Evolutionary conservation across 2,888 invertebrate genomes (phyloP).

Genomic region (Dryobotodes eremita): DNA sequence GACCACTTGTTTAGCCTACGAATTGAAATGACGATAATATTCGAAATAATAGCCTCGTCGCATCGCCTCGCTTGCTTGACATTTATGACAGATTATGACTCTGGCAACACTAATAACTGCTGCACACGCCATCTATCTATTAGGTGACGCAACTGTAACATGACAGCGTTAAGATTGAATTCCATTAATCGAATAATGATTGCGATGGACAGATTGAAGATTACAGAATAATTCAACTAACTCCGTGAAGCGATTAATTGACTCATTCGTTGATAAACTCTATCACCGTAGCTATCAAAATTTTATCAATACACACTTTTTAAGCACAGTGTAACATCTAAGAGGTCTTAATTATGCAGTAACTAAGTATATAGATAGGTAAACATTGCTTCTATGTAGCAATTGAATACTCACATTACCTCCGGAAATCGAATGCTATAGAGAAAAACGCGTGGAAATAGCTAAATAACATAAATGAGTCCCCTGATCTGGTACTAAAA

Average conservation of each 20-base stretch:
- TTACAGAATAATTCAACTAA: slow-evolving; percentile 69
- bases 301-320: slow-evolving; percentile 29
- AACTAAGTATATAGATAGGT: background rate
- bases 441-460: slow-evolving; percentile 65
- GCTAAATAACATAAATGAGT: slow-evolving; percentile 63
- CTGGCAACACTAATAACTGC: slow-evolving; percentile 85
- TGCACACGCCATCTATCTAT: slow-evolving; percentile 88
- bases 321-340: background rate
- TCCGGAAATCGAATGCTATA: slow-evolving; percentile 66
- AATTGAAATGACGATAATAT: slow-evolving; percentile 85
- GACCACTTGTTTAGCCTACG: slow-evolving; percentile 81
- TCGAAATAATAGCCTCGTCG: slow-evolving; percentile 82
- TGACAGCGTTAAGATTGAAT: slow-evolving; percentile 82
- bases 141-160: slow-evolving; percentile 82
- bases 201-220: slow-evolving; percentile 77
- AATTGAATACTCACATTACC: slow-evolving; percentile 50
- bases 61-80: slow-evolving; percentile 83
- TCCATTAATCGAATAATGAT: slow-evolving; percentile 84
- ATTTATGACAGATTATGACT: slow-evolving; percentile 89
- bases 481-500: slow-evolving; percentile 66
- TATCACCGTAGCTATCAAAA: slow-evolving; percentile 29
- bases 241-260: slow-evolving; percentile 71
- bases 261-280: slow-evolving; percentile 54
- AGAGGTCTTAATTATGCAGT: background rate
- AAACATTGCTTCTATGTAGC: slow-evolving; percentile 13